Base-by-base conservation (phyloP, 2,888 invertebrate species). In the Glaucopsyche alexis region DNA sequence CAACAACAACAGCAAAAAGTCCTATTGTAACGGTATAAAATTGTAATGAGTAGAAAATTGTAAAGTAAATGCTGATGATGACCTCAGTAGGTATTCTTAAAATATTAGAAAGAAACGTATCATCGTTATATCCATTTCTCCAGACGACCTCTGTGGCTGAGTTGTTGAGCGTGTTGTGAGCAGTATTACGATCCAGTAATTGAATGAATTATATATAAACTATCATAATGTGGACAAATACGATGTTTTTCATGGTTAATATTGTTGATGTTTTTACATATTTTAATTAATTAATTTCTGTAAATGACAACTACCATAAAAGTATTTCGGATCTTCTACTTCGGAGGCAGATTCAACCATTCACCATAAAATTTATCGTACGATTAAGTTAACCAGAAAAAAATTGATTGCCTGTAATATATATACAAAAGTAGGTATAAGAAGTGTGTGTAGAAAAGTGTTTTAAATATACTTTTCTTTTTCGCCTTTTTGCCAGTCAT, bases 191-290 rank as follows among this genome's bases (percentile, higher is more conserved):
- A 38, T 19, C 16, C 29, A 60, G 60, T 60, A 11, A 60, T 60
- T 29, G 7, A 38, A 13, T 60, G 29, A 60, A 60, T 60, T 60
- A 29, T 38, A 29, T n/a, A 60, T 60, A 60, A 60, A 60, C 29
- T 29, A 29, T 60, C 29, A 60, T 74, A 14, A 64, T 45, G 60
- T 60, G 60, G 60, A 60, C 14, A 60, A 13, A 13, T 16, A 14
- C 13, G 14, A 60, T 60, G 29, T 38, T 60, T 7, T 13, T 60
- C 29, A 29, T 16, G 60, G 29, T 29, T 29, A 60, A 60, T 60
- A 38, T 60, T 60, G 60, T 60, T 60, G 29, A 60, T 60, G 60
- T 38, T 60, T 60, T 60, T 14, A 29, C 60, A 38, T 7, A 60
- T 60, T 60, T 60, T 60, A 60, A 60, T 60, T 29, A 38, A 29